Evolutionary conservation across 2,113 vertebrate species (phyloP).

Genomic region (Fregetta grallaria): DNA sequence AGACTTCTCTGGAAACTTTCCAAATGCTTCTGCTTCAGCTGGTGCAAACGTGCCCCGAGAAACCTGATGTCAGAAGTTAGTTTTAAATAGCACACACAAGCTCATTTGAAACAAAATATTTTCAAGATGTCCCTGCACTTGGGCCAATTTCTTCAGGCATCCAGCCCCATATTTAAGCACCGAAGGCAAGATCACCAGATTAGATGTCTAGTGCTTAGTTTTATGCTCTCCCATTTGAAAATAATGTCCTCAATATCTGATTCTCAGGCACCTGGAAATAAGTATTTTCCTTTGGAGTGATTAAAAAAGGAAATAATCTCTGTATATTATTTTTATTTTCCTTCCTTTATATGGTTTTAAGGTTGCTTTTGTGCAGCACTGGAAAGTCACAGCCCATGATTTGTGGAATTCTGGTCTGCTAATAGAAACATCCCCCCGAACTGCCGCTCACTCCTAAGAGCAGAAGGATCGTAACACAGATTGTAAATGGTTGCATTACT

Average conservation of each 20-base stretch:
- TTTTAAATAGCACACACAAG: not conserved
- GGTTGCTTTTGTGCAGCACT: not conserved
- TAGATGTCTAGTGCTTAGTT: not conserved
- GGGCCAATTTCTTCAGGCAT: not conserved
- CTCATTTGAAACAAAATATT: not conserved
- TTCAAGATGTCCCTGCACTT: not conserved
- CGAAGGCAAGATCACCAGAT: not conserved
- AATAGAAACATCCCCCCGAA: slow-evolving; percentile 17
- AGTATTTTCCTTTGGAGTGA: not conserved
- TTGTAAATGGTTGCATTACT: slow-evolving; percentile 39
- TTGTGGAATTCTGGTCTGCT: slow-evolving; percentile 27
- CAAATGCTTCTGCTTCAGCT: not conserved
- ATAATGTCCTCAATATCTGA: not conserved
- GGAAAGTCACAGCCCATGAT: not conserved
- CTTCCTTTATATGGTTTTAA: not conserved
- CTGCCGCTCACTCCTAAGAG: not conserved
- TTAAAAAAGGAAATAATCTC: not conserved
- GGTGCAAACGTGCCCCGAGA: not conserved
- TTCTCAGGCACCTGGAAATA: not conserved
- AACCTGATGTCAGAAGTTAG: not conserved
- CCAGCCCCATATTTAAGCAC: not conserved
- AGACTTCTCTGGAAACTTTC: not conserved
- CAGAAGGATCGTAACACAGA: slow-evolving; percentile 3
- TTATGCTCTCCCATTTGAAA: not conserved
- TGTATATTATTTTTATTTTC: not conserved